phyloP scores from a whole-genome alignment of 2,113 vertebrate species.

The Prietella phreatophila region DNA sequence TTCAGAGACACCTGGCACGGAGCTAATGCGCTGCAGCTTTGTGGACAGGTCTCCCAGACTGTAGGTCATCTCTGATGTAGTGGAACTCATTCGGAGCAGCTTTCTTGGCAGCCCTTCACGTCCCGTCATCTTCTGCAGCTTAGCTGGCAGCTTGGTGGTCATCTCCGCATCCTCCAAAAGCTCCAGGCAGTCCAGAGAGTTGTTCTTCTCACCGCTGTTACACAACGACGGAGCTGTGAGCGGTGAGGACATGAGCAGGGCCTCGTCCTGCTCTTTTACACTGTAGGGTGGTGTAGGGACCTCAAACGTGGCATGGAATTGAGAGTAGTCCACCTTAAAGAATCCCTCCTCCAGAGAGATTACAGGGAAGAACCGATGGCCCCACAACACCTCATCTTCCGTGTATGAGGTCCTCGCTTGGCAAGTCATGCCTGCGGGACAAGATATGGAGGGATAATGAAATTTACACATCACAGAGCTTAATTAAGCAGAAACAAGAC shows the following conservation, averaged over 20 bases:
- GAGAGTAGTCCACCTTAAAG: constrained; percentile 99
- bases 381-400: constrained; percentile 98
- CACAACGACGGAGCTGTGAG: constrained; percentile 91
- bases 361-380: constrained; percentile 95
- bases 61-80: constrained; percentile 97
- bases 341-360: constrained; percentile 98
- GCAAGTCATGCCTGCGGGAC: constrained; percentile 91
- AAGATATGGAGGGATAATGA: constrained; percentile 21
- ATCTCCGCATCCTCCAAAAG: constrained; percentile 85
- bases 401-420: constrained; percentile 98
- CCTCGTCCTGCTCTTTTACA: constrained; percentile 97
- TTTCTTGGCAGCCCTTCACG: constrained; percentile 94
- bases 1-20: constrained; percentile 93
- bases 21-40: constrained; percentile 98
- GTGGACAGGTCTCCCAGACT: constrained; percentile 95
- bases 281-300: constrained; percentile 92
- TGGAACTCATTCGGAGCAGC: constrained; percentile 96
- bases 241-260: constrained; percentile 93
- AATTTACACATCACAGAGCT: constrained; percentile 16
- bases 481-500: constrained; percentile 13
- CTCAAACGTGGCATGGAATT: constrained; percentile 98
- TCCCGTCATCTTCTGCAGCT: constrained; percentile 96
- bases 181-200: constrained; percentile 91
- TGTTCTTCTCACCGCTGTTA: constrained; percentile 92
- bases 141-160: constrained; percentile 87